Evolutionary conservation across 2,888 invertebrate species (phyloP).

Genomic region (Drosophila maculinotata): DNA sequence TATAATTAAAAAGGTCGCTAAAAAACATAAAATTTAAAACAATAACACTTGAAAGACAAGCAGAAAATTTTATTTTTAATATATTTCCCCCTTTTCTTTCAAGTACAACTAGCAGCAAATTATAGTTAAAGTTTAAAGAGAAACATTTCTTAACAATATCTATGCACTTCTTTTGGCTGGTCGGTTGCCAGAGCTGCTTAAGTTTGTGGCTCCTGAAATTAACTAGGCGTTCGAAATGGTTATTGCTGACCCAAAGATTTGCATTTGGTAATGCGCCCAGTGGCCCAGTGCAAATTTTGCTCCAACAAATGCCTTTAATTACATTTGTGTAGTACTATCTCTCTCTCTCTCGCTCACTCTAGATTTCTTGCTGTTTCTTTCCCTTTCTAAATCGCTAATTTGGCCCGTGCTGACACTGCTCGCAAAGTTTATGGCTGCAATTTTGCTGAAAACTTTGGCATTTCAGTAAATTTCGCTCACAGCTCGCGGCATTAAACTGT

Average conservation of each 20-base stretch:
- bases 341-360: neutral
- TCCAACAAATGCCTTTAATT: conserved; percentile 62
- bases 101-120: too few relatives aligned
- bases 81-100: too few relatives aligned
- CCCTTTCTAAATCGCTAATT: conserved; percentile 41
- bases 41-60: too few relatives aligned
- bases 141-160: too few relatives aligned
- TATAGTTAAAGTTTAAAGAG: too few relatives aligned
- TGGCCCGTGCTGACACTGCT: conserved; percentile 61
- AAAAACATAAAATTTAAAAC: too few relatives aligned
- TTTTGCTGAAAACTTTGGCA: conserved; percentile 70
- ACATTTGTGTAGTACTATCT: conserved; percentile 23
- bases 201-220: neutral
- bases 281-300: conserved; percentile 47
- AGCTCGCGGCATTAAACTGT: conserved; percentile 21
- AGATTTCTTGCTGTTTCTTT: neutral
- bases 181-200: neutral
- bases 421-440: conserved; percentile 66
- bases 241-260: conserved; percentile 42
- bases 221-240: conserved; percentile 25
- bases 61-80: too few relatives aligned
- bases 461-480: conserved; percentile 59
- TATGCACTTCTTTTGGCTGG: neutral
- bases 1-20: too few relatives aligned
- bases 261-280: conserved; percentile 47